Evolutionary conservation across 1,140 invertebrate species (phyloP), one percentile per base, ranked within the genome.

Genomic region (Orussus abietinus): DNA sequence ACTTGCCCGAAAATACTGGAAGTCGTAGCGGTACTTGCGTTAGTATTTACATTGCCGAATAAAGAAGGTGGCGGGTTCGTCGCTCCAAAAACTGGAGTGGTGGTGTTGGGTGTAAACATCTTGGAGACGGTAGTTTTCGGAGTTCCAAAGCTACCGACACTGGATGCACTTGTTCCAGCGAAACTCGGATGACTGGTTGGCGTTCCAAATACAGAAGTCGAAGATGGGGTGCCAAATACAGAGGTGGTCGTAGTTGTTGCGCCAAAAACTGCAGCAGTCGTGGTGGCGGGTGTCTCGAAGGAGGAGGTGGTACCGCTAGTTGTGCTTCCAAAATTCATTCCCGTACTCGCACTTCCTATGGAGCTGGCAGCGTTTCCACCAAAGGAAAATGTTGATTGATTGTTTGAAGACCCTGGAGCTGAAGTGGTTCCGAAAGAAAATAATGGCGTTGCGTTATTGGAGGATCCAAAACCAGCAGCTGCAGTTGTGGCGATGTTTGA

Each of bases 1-100:
- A 6, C 18, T 13, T 5, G 11, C 11, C 9, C 33, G 25, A 31
- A 38, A 5, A 38, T 12, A 25, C 12, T 37, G 2, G 42, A 37
- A 29, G 37, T 45, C 3, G 37, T 12, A 1, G 30, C 22, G 7
- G 44, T n/a, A 26, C 30, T 22, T 10, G 22, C 14, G 38, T 45
- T 7, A 7, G 22, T 25, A 25, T 6, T 6, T 25, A n/a, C 22
- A 25, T n/a, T 25, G 6, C 6, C n/a, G n/a, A n/a, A n/a, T n/a
- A n/a, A n/a, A n/a, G 38, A 17, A 40, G 43, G 1, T 36, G 42
- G 9, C 9, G 31, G 2, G n/a, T 20, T 12, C 18, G 30, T 7
- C 3, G 43, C 9, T 7, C 57, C 51, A 5, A 60, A 59, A 0
- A 58, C 47, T 0, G 42, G 41, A 1, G 42, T 3, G 1, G 9